Percentiles rank a stretch among this genome's conserved stretches.
These are phyloP conservation scores for Lypha dubia DNA, from an alignment of 2,888 invertebrate species.

Conservation along the genomic window DNA sequence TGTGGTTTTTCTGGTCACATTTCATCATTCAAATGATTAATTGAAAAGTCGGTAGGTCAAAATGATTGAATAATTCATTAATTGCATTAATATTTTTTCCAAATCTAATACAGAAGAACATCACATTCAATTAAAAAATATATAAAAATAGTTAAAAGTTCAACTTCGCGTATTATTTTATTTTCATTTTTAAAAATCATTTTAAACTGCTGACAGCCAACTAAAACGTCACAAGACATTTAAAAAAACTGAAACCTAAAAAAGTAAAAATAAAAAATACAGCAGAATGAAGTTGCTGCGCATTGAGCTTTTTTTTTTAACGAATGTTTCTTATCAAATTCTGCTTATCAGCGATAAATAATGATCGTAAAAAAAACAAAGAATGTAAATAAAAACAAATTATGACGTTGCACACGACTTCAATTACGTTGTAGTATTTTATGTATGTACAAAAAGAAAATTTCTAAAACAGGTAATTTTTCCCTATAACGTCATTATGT, in stretches of 20 bases:
- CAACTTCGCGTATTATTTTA: not conserved
- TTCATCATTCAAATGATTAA: too few relatives aligned
- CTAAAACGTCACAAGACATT: conserved; percentile 32
- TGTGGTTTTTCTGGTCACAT: too few relatives aligned
- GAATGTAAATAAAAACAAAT: conserved; percentile 13
- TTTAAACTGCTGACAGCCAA: conserved; percentile 16
- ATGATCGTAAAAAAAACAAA: not conserved
- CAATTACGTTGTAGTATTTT: not conserved
- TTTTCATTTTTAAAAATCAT: not conserved
- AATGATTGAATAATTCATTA: too few relatives aligned
- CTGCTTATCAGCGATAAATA: conserved; percentile 22
- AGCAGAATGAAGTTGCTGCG: conserved; percentile 33
- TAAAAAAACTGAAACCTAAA: conserved; percentile 28
- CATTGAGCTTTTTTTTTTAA: conserved; percentile 41
- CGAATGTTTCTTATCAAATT: conserved; percentile 55
- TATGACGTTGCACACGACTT: conserved; percentile 37
- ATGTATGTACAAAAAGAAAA: not conserved
- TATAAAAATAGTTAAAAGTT: not conserved
- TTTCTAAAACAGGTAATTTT: not conserved
- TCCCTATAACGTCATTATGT: not conserved
- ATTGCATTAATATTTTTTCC: too few relatives aligned
- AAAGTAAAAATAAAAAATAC: not conserved
- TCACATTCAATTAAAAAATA: too few relatives aligned
- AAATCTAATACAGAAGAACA: too few relatives aligned
- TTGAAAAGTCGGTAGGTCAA: too few relatives aligned